Base-by-base conservation (phyloP, 2,113 vertebrate genomes). In the Tyto alba region DNA sequence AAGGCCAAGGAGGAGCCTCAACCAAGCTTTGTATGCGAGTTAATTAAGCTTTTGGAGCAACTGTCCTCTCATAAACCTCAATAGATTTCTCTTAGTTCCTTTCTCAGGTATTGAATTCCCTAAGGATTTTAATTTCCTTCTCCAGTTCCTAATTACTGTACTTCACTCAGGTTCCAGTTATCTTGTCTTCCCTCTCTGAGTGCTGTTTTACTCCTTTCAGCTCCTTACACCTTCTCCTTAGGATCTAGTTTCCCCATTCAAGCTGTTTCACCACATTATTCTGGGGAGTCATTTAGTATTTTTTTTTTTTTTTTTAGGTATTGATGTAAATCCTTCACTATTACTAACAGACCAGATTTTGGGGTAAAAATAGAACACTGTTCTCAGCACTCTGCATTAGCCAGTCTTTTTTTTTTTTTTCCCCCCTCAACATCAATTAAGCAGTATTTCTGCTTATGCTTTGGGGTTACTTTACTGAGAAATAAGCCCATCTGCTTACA, bases 51-150 rank as follows among this genome's bases (percentile, higher is more conserved):
- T 90, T 88, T 92, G 36, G 32, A 92, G 75, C 81, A 85, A 96
- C 86, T 90, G 79, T 96, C 84, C 71, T 93, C 68, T 94, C 67
- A 92, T 18, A 89, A 67, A 87, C 56, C 55, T 96, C 92, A 72
- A 67, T 18, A 63, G 89, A 75, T 93, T 93, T 75, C 67, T 73
- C 53, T 95, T 45, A 66, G 57, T 91, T 95, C 66, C 73, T 36
- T 71, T 88, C 89, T 93, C 73, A 60, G 94, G 77, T 87, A 60
- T 72, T 74, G 47, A 89, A 85, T 88, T 93, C 95, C 67, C 64
- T 91, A 74, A 84, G 72, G 81, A 96, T 92, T 95, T 96, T 82
- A 18, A 86, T 97, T 96, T 95, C 62, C 93, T 96, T 92, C 82
- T 66, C 56, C 52, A 90, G 79, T 97, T 97, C 90, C 90, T 97